Percentiles rank a stretch among this genome's conserved stretches.
Evolutionary conservation across 2,797 vertebrate genomes (phyloP).

Genomic region (Argya squamiceps): DNA sequence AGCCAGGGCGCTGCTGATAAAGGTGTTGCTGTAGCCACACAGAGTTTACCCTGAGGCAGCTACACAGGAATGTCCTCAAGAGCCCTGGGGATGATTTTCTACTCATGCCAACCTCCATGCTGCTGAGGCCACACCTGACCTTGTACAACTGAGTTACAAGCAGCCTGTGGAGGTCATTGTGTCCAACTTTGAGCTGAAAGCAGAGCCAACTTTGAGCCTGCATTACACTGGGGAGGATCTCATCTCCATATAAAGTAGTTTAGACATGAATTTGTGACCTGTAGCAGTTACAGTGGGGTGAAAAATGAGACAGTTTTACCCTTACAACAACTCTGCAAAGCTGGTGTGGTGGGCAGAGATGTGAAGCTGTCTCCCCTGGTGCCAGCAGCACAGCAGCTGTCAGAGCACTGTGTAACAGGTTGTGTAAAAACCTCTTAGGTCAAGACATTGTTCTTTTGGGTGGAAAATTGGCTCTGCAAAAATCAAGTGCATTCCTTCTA

Average conservation of each 20-base stretch:
- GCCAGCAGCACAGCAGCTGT: background rate
- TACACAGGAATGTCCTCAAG: background rate
- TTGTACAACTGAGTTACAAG: background rate
- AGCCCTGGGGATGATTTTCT: background rate
- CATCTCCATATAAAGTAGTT: background rate
- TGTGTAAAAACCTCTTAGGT: background rate
- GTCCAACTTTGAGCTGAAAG: background rate
- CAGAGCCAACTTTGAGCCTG: background rate
- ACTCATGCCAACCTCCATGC: background rate
- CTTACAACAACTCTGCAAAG: background rate
- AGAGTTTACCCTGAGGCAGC: background rate
- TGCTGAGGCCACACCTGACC: background rate
- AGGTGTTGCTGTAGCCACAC: background rate
- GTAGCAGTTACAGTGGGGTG: accelerated
- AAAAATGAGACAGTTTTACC: background rate
- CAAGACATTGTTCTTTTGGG: background rate
- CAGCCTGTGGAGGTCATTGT: background rate
- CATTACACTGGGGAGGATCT: background rate
- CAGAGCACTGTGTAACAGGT: background rate
- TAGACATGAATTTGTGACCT: background rate
- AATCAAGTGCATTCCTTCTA: background rate
- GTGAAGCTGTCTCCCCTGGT: background rate
- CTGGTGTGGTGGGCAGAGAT: background rate
- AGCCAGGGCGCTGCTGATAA: background rate
- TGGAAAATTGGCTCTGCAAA: background rate